These are phyloP conservation scores for Elymnias hypermnestra DNA, from an alignment of 1,140 invertebrate species.

Conservation along the genomic window DNA sequence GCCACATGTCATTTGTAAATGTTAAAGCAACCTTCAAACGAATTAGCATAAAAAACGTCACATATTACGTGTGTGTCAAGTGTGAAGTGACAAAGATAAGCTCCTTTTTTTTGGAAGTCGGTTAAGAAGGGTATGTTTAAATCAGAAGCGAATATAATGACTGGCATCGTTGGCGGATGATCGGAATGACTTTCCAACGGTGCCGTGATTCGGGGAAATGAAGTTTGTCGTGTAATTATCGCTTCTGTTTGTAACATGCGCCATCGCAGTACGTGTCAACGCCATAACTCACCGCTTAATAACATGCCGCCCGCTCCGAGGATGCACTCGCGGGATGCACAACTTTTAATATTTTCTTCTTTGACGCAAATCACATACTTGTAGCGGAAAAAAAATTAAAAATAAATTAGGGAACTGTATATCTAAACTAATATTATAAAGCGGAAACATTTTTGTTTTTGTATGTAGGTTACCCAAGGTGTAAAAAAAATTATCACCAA, in stretches of 20 bases:
- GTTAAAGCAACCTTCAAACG: too few relatives aligned
- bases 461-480: too few relatives aligned
- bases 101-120: too few relatives aligned
- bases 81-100: too few relatives aligned
- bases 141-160: slow-evolving; percentile 21
- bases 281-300: slow-evolving; percentile 64
- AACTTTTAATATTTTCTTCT: slow-evolving; percentile 10
- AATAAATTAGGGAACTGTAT: too few relatives aligned
- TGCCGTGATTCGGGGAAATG: slow-evolving; percentile 49
- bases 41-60: too few relatives aligned
- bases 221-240: slow-evolving; percentile 67
- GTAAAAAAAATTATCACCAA: too few relatives aligned
- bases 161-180: slow-evolving; percentile 21
- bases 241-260: slow-evolving; percentile 46
- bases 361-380: background rate
- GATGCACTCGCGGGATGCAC: slow-evolving; percentile 19
- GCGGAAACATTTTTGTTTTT: too few relatives aligned
- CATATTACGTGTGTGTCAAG: too few relatives aligned
- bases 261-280: slow-evolving; percentile 51
- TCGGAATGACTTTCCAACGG: slow-evolving; percentile 37
- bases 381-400: background rate
- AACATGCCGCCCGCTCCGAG: slow-evolving; percentile 35
- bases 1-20: too few relatives aligned
- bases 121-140: too few relatives aligned
- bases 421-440: too few relatives aligned